Evolutionary conservation across 1,140 invertebrate genomes (phyloP).

Genomic region (Heliconius eleuchia): DNA sequence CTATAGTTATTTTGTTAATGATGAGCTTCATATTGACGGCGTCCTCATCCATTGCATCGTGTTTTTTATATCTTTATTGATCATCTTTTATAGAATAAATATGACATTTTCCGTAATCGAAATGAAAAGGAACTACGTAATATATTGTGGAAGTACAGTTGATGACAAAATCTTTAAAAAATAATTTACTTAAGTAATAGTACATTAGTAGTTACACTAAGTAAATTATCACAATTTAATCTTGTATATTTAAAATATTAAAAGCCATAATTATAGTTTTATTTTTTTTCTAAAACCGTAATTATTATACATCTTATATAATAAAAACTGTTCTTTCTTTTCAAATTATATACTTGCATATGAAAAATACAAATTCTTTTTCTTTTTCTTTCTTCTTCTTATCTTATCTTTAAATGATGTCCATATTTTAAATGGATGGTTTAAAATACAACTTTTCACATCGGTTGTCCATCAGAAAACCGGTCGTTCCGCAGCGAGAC

Average conservation of each 20-base stretch:
- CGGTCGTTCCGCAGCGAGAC: constrained; percentile 49
- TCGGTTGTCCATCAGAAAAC: constrained; percentile 39
- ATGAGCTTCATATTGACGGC: not conserved
- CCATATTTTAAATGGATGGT: not conserved
- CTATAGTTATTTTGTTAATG: not conserved
- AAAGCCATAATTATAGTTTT: too few relatives aligned
- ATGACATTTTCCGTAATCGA: constrained; percentile 19
- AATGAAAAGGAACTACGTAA: constrained; percentile 40
- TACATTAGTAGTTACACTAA: not conserved
- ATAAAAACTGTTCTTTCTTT: too few relatives aligned
- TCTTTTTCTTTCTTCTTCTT: too few relatives aligned
- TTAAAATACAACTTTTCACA: constrained; percentile 18
- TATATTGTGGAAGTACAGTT: constrained; percentile 34
- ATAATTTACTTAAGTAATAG: not conserved
- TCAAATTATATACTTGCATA: too few relatives aligned
- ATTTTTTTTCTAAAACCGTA: not conserved
- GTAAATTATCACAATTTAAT: not conserved
- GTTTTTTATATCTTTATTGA: not conserved
- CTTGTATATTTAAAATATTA: not conserved
- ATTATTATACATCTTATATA: too few relatives aligned
- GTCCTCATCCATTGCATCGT: not conserved
- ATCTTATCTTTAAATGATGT: not conserved
- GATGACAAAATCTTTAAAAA: constrained; percentile 19
- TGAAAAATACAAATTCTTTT: too few relatives aligned
- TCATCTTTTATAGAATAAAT: not conserved